Percentiles rank a stretch among this genome's conserved stretches.
These are phyloP conservation scores for Esox niger DNA, from an alignment of 2,113 vertebrate species.

Conservation along the genomic window DNA sequence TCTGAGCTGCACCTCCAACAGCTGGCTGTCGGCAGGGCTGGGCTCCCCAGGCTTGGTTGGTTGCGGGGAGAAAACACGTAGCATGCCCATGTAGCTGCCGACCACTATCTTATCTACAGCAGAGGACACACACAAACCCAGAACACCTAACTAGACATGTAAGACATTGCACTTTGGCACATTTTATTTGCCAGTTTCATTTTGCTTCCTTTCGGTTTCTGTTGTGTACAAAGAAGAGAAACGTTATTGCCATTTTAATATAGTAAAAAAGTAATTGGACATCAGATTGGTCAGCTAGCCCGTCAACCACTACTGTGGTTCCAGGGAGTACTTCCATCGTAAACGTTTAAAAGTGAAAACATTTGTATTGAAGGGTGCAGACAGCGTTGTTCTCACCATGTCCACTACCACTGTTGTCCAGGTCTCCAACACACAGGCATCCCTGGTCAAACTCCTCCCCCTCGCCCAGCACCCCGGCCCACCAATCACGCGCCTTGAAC, in stretches of 20 bases:
- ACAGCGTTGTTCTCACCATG: slow-evolving; percentile 75
- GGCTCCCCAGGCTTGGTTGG: slow-evolving; percentile 74
- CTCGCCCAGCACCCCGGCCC: slow-evolving; percentile 85
- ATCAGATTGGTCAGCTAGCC: too few relatives aligned
- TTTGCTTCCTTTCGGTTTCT: too few relatives aligned
- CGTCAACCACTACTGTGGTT: too few relatives aligned
- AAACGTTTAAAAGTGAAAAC: too few relatives aligned
- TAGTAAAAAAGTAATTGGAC: too few relatives aligned
- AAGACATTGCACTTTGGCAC: background rate
- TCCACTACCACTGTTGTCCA: slow-evolving; percentile 88
- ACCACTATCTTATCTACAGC: slow-evolving; percentile 90
- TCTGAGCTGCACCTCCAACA: slow-evolving; percentile 86
- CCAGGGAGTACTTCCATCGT: too few relatives aligned
- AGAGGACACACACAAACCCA: background rate
- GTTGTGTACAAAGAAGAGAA: too few relatives aligned
- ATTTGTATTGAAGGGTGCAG: background rate
- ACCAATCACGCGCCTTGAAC: slow-evolving; percentile 98
- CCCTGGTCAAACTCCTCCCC: slow-evolving; percentile 97
- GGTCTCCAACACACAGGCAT: slow-evolving; percentile 88
- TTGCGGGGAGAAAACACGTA: slow-evolving; percentile 86
- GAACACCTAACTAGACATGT: background rate
- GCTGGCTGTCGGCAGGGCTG: slow-evolving; percentile 77
- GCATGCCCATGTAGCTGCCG: slow-evolving; percentile 91
- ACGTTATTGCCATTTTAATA: too few relatives aligned
- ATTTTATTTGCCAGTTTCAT: too few relatives aligned